These are phyloP conservation scores for Macrobrachium rosenbergii DNA, from an alignment of 1,140 invertebrate species.

Conservation along the genomic window DNA sequence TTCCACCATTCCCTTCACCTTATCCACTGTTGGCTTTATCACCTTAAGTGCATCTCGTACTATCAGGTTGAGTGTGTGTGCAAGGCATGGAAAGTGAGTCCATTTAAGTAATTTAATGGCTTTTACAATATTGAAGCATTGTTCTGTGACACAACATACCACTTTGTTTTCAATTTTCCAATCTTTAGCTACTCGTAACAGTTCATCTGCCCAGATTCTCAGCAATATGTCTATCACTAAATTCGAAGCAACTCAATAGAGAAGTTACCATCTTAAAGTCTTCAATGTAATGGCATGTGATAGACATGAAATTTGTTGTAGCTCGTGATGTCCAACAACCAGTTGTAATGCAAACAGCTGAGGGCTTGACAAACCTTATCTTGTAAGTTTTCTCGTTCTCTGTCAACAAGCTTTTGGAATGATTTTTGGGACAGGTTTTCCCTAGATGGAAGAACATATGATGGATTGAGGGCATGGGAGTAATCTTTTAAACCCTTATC, in stretches of 20 bases:
- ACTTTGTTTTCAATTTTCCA: conserved; percentile 15
- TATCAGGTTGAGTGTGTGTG: conserved; percentile 1
- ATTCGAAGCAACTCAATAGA: too few relatives aligned
- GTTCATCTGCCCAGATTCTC: conserved; percentile 16
- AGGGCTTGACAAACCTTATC: too few relatives aligned
- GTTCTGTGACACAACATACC: conserved; percentile 11
- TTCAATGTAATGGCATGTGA: too few relatives aligned
- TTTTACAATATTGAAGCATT: not conserved
- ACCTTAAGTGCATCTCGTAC: conserved; percentile 23
- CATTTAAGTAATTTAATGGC: too few relatives aligned
- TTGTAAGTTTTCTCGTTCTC: not conserved
- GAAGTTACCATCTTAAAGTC: too few relatives aligned
- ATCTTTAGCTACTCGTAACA: conserved; percentile 12
- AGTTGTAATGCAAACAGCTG: too few relatives aligned
- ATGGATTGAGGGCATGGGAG: too few relatives aligned
- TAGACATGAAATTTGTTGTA: not conserved
- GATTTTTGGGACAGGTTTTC: conserved; percentile 6
- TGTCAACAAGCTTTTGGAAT: not conserved
- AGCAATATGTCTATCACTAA: conserved; percentile 14
- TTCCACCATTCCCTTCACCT: too few relatives aligned
- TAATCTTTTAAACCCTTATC: conserved; percentile 10
- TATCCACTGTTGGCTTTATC: too few relatives aligned
- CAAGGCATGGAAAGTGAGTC: conserved; percentile 10
- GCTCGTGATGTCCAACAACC: conserved; percentile 20
- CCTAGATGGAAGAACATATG: conserved; percentile 22